Conservation (phyloP, 1,140 invertebrate species). For the Druon quercuslanigerum region DNA sequence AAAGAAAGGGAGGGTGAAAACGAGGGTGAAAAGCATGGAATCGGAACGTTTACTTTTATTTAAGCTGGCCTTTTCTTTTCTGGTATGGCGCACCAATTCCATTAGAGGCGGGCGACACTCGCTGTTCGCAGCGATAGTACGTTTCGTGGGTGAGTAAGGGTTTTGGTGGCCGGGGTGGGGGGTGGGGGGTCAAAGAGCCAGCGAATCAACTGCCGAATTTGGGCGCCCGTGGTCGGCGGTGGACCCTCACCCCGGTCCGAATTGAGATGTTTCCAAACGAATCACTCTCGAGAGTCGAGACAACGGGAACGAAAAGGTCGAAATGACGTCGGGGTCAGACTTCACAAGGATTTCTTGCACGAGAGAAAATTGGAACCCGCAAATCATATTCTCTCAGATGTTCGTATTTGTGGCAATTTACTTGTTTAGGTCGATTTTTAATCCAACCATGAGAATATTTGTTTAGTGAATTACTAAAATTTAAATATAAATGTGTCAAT, state of each 20-base stretch:
- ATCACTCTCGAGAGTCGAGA: slow-evolving; percentile 48
- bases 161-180: slow-evolving; percentile 1
- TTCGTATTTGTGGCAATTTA: too few relatives aligned
- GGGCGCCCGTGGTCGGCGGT: slow-evolving; percentile 44
- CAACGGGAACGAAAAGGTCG: slow-evolving; percentile 29
- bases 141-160: slow-evolving; percentile 35
- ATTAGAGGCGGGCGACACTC: slow-evolving; percentile 62
- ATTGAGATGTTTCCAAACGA: slow-evolving; percentile 62
- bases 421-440: too few relatives aligned
- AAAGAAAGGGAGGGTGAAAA: background rate
- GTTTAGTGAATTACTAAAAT: too few relatives aligned
- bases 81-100: slow-evolving; percentile 60
- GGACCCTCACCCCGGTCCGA: slow-evolving; percentile 40
- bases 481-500: too few relatives aligned
- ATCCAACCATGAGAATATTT: too few relatives aligned
- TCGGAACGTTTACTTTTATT: slow-evolving; percentile 64
- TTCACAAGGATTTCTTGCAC: slow-evolving; percentile 46
- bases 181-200: slow-evolving; percentile 45
- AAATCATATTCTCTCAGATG: too few relatives aligned
- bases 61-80: slow-evolving; percentile 48
- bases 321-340: slow-evolving; percentile 43
- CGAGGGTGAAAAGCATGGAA: slow-evolving; percentile 38
- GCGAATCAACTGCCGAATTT: slow-evolving; percentile 54
- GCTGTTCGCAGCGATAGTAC: background rate
- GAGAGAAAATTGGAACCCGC: background rate